Percentiles rank a stretch among this genome's conserved stretches.
These are phyloP conservation scores for Cenopis cana DNA, from an alignment of 2,888 invertebrate species.

Conservation along the genomic window DNA sequence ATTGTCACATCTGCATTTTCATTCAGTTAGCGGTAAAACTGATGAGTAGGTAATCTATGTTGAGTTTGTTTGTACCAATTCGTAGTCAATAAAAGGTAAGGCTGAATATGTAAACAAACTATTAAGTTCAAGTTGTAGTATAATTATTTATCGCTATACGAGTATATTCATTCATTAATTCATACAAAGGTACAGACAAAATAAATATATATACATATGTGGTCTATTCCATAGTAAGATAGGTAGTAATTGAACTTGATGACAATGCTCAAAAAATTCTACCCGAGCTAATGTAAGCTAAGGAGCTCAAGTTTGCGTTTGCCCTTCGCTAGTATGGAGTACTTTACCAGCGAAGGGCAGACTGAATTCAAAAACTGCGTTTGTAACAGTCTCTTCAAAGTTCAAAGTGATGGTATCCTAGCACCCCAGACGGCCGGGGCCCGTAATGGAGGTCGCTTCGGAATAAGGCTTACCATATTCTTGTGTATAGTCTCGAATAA, in stretches of 20 bases:
- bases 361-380: background rate
- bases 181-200: no score
- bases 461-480: background rate
- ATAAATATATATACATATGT: no score
- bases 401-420: background rate
- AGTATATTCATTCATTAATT: no score
- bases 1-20: conserved; percentile 35
- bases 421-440: background rate
- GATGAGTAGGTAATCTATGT: conserved; percentile 3
- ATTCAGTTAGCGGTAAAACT: conserved; percentile 21
- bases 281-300: no score
- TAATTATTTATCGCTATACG: no score
- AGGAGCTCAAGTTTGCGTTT: background rate
- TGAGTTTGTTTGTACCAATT: background rate
- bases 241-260: no score
- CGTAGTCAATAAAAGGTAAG: background rate
- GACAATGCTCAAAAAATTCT: no score
- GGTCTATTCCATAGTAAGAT: no score
- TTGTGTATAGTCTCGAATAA: no score
- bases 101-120: no score
- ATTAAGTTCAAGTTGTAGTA: no score
- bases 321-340: background rate
- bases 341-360: background rate
- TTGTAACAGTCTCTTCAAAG: background rate
- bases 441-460: background rate